Evolutionary conservation across 2,888 invertebrate genomes (phyloP).

Genomic region (Drosophila paranaensis): DNA sequence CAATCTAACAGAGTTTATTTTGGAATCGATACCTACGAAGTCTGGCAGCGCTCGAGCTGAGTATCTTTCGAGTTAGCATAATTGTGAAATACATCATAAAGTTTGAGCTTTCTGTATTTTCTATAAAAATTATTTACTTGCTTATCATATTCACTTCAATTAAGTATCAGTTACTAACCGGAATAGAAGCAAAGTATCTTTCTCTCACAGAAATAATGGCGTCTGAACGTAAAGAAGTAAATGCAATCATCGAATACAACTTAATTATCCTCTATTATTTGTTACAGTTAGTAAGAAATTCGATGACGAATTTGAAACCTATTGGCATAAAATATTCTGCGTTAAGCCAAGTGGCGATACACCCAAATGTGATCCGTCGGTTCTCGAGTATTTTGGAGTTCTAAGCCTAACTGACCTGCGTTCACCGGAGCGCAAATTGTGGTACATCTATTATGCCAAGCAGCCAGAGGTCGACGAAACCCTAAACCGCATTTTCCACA

Average conservation of each 20-base stretch:
- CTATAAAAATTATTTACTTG: neutral
- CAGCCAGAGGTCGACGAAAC: conserved; percentile 61
- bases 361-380: conserved; percentile 34
- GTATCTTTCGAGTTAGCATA: conserved; percentile 3
- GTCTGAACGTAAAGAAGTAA: conserved; percentile 21
- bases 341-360: conserved; percentile 7
- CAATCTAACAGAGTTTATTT: conserved; percentile 6
- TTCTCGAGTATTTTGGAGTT: conserved; percentile 61
- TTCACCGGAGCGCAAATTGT: conserved; percentile 60
- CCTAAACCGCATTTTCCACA: conserved; percentile 50
- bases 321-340: conserved; percentile 47
- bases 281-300: conserved; percentile 39
- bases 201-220: conserved; percentile 17
- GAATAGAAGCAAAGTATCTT: neutral
- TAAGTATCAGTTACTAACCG: neutral
- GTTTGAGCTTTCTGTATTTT: neutral
- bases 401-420: conserved; percentile 48
- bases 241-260: neutral
- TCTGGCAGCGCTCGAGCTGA: neutral
- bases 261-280: neutral
- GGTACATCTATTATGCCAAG: conserved; percentile 60
- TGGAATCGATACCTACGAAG: conserved; percentile 13
- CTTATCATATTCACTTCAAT: neutral
- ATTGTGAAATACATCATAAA: conserved; percentile 32
- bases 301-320: conserved; percentile 45